Conservation (phyloP, 2,797 vertebrate genomes). For the Lacerta bilineata region DNA sequence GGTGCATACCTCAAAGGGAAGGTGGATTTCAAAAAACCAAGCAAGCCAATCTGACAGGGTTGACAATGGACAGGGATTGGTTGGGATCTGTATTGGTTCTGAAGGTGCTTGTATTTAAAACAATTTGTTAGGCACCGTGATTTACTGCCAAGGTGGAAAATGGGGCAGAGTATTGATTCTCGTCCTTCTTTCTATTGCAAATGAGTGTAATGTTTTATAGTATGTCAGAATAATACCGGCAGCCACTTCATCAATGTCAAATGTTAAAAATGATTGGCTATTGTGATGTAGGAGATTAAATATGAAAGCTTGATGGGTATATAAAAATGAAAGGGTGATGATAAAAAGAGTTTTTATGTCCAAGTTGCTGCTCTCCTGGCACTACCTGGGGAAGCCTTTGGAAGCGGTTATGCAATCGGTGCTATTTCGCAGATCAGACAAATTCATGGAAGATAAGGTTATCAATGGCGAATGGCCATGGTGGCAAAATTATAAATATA, state of each 20-base stretch:
- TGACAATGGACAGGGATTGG: conserved; percentile 70
- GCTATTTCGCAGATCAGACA: conserved; percentile 47
- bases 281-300: conserved; percentile 87
- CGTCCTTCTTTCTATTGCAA: conserved; percentile 85
- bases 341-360: conserved; percentile 85
- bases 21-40: no score
- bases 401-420: conserved; percentile 70
- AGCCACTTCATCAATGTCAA: conserved; percentile 88
- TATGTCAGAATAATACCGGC: conserved; percentile 87
- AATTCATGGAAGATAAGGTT: background rate
- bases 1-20: no score
- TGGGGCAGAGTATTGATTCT: conserved; percentile 86
- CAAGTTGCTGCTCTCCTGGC: conserved; percentile 78
- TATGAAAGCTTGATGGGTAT: conserved; percentile 87
- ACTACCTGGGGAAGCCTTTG: conserved; percentile 77
- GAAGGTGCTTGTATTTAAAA: conserved; percentile 84
- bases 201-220: conserved; percentile 88
- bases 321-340: conserved; percentile 85
- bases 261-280: conserved; percentile 87
- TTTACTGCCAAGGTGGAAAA: conserved; percentile 83
- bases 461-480: background rate
- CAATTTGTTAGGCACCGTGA: conserved; percentile 85
- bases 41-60: conserved; percentile 57
- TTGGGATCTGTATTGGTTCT: conserved; percentile 77
- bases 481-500: no score